Evolutionary conservation across 2,888 invertebrate genomes (phyloP).

Genomic region (Spisula subtruncata): DNA sequence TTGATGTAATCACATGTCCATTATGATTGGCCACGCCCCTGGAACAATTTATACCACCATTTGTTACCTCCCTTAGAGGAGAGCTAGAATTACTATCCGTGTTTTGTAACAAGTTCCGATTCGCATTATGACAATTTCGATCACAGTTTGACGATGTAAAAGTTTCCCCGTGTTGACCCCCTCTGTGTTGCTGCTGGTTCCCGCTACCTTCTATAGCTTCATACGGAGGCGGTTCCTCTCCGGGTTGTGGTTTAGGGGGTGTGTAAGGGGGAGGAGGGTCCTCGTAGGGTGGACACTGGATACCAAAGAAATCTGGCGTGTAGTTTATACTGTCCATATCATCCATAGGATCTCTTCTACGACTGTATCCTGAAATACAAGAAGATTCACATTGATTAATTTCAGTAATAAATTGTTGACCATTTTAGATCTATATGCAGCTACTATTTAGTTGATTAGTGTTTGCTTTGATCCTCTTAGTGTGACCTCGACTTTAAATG

Average conservation of each 20-base stretch:
- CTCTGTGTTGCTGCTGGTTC: constrained; percentile 18
- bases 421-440: no score
- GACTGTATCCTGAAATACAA: constrained; percentile 78
- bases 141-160: constrained; percentile 1
- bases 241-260: constrained; percentile 85
- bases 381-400: background rate
- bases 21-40: constrained; percentile 3
- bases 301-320: constrained; percentile 83
- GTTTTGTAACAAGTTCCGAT: background rate
- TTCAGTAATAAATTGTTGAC: background rate
- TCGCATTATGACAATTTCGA: constrained; percentile 24
- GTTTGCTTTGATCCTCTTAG: no score
- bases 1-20: background rate
- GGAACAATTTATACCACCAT: background rate
- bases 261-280: constrained; percentile 87
- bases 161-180: constrained; percentile 1
- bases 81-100: background rate
- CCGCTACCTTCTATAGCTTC: constrained; percentile 63
- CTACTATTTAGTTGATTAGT: no score
- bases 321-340: constrained; percentile 84
- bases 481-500: no score
- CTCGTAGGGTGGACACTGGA: constrained; percentile 85
- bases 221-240: constrained; percentile 86
- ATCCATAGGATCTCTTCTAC: constrained; percentile 78
- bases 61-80: background rate